Percentiles rank a stretch among this genome's conserved stretches.
phyloP scores from a whole-genome alignment of 2,797 vertebrate species.

The Glossophaga mutica region DNA sequence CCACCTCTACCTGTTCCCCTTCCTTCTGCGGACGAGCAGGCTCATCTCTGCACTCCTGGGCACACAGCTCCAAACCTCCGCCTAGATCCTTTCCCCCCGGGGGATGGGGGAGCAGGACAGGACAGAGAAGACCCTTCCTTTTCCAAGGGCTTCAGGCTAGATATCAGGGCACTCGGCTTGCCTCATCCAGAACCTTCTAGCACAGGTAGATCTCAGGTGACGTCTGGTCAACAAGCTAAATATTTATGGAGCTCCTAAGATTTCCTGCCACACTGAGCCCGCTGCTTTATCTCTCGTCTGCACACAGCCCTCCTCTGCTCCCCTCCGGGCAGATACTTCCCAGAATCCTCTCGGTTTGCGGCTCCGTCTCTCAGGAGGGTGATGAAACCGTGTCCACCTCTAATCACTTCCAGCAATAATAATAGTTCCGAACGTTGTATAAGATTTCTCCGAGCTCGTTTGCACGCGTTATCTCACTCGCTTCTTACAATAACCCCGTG shows the following conservation, averaged over 20 bases:
- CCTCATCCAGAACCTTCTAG: constrained; percentile 70
- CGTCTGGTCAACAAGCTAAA: constrained; percentile 61
- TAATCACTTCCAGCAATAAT: constrained; percentile 72
- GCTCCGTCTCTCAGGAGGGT: constrained; percentile 38
- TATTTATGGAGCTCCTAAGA: constrained; percentile 63
- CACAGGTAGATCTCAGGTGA: constrained; percentile 66
- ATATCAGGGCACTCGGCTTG: not conserved
- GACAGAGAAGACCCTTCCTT: not conserved
- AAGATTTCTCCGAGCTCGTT: constrained; percentile 58
- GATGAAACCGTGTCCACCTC: constrained; percentile 43
- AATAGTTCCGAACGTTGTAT: constrained; percentile 34
- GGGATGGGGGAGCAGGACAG: not conserved
- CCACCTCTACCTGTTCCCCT: not conserved
- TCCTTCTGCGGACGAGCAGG: not conserved
- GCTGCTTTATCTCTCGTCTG: constrained; percentile 55
- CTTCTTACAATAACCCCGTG: not conserved
- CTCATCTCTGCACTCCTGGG: not conserved
- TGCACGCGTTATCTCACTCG: not conserved
- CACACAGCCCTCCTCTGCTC: constrained; percentile 40
- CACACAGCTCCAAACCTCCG: not conserved
- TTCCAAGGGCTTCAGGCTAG: constrained; percentile 48
- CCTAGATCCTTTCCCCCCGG: constrained; percentile 47
- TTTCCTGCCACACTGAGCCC: constrained; percentile 68
- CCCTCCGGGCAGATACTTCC: constrained; percentile 37
- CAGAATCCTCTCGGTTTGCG: constrained; percentile 42